Evolutionary conservation across 2,888 invertebrate species (phyloP), one percentile per base, ranked within the genome.

Genomic region (Toxonevra muliebris): DNA sequence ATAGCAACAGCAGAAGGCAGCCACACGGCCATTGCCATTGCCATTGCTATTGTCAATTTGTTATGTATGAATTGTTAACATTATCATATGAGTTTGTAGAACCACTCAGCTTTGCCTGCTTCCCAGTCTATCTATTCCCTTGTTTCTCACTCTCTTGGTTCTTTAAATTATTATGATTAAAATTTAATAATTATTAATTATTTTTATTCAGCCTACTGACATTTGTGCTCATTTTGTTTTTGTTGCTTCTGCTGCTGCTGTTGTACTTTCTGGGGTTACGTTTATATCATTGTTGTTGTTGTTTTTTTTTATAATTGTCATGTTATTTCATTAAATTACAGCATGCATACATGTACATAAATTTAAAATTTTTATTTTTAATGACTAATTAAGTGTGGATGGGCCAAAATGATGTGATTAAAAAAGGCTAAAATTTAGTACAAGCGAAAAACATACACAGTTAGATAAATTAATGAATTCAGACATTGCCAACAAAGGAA

Each of bases 171-270:
- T 48, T 50, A 50, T 52, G 57, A 65, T 65, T 65, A 65, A 60
- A 60, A 48, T 65, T 65, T 65, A 59, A 65, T 65, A 60, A 60
- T 65, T 60, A 59, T 65, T 65, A 59, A 65, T 65, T 59, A 65
- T 65, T 60, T 53, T 65, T 60, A 13, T 55, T 15, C 43, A 60
- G 65, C 45, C 30, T 53, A 15, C 15, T 15, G 65, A 58, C 48
- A 65, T 48, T 48, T 30, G 30, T 30, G 2, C 2, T 4, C 43
- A 63, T 55, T 63, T 43, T 55, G 55, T 63, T n/a, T 15, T 19
- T 20, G 45, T 60, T 8, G 48, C 48, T 60, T 12, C 19, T n/a
- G 13, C 17, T 10, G 15, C 9, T 17, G 50, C 30, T 54, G 30
- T 15, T 43, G 42, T 20, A 12, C 30, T n/a, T 60, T 19, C 17